A percentile compares a stretch with the other conserved stretches of the same genome.
Evolutionary conservation across 2,113 vertebrate species (phyloP).

Genomic region (Microtus montanus): DNA sequence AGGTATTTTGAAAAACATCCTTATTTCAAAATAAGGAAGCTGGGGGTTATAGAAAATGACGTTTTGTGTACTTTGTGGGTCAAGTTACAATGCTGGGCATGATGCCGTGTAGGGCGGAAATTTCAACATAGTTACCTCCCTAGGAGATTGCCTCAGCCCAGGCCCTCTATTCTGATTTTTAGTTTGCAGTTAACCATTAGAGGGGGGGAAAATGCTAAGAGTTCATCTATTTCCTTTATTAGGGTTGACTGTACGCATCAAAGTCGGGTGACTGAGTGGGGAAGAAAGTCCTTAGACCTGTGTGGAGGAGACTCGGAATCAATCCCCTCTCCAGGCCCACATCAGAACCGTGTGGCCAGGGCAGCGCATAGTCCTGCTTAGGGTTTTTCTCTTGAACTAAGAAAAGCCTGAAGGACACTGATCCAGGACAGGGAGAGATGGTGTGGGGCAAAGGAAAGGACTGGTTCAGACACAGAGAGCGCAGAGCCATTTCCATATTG

Average conservation of each 20-base stretch:
- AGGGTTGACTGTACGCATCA: not conserved
- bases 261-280: not conserved
- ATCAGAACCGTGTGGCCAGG: rapidly evolving
- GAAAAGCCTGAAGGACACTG: not conserved
- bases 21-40: constrained; percentile 73
- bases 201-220: not conserved
- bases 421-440: rapidly evolving
- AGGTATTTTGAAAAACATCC: constrained; percentile 51
- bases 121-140: not conserved
- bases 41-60: constrained; percentile 57
- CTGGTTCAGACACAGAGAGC: not conserved
- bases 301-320: not conserved
- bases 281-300: not conserved
- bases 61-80: not conserved
- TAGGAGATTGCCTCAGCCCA: not conserved
- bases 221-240: not conserved
- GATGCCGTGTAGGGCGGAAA: rapidly evolving
- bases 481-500: not conserved
- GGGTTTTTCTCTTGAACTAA: not conserved
- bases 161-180: not conserved
- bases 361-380: not conserved
- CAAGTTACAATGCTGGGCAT: not conserved
- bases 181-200: not conserved
- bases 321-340: not conserved
- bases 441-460: rapidly evolving